phyloP scores from a whole-genome alignment of 2,888 invertebrate genomes.

The Andrena fulva region DNA sequence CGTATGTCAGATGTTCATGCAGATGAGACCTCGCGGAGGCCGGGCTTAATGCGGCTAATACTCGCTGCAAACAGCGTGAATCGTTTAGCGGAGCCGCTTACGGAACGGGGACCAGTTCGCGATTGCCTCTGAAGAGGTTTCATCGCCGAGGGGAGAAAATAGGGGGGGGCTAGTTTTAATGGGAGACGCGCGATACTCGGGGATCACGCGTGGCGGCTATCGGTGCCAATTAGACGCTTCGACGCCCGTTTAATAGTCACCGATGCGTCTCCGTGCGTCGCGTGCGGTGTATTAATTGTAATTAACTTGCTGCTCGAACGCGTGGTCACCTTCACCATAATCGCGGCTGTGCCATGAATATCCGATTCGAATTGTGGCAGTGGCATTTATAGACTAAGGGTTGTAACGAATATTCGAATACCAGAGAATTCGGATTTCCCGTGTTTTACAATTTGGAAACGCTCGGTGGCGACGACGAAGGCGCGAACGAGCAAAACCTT shows the following conservation, averaged over 20 bases:
- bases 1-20: constrained; percentile 82
- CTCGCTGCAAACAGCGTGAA: constrained; percentile 72
- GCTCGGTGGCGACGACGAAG: not conserved
- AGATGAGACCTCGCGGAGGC: constrained; percentile 72
- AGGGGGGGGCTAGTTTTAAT: constrained; percentile 25
- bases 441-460: not conserved
- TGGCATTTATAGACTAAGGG: no score
- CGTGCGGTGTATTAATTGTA: constrained; percentile 49
- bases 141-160: constrained; percentile 4
- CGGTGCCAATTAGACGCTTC: constrained; percentile 60
- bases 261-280: constrained; percentile 27
- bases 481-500: not conserved
- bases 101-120: constrained; percentile 37
- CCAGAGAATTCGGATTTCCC: not conserved
- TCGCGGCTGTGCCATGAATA: constrained; percentile 34
- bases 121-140: constrained; percentile 56
- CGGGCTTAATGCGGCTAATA: constrained; percentile 77
- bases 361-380: not conserved
- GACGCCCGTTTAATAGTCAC: constrained; percentile 51
- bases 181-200: constrained; percentile 9
- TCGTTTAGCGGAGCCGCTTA: constrained; percentile 59
- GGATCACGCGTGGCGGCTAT: constrained; percentile 18
- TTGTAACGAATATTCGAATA: no score
- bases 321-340: constrained; percentile 27
- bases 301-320: constrained; percentile 42